phyloP scores from a whole-genome alignment of 2,113 vertebrate species.

The Peucedramus taeniatus region DNA sequence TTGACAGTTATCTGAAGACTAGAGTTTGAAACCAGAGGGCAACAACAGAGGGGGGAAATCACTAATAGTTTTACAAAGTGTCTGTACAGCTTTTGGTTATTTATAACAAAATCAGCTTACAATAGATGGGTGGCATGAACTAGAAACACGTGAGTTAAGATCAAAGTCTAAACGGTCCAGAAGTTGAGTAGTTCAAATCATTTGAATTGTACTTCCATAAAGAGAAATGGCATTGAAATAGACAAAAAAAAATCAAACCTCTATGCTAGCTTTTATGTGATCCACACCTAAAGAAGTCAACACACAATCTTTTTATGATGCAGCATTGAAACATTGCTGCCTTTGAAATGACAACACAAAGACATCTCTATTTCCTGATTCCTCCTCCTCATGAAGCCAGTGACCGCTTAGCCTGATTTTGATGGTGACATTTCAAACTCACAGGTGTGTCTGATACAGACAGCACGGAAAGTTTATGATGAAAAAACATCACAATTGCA shows the following conservation, averaged over 20 bases:
- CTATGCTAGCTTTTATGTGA: neutral
- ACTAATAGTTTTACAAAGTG: neutral
- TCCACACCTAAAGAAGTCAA: neutral
- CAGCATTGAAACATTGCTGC: neutral
- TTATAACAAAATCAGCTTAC: neutral
- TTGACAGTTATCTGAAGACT: neutral
- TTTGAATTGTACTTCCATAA: neutral
- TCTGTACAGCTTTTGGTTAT: neutral
- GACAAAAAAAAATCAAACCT: neutral
- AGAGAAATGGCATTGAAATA: neutral
- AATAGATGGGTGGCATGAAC: neutral
- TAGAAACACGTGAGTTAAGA: neutral
- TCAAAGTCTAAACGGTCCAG: neutral
- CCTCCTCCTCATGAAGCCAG: neutral
- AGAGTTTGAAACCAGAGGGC: neutral
- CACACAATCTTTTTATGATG: neutral
- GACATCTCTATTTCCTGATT: neutral
- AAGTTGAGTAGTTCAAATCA: neutral
- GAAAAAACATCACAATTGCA: neutral
- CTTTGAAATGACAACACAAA: neutral
- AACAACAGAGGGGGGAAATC: accelerated
- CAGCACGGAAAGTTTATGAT: neutral
- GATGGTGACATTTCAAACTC: neutral
- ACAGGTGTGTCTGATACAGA: neutral
- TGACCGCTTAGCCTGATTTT: neutral